Base-by-base conservation (phyloP, 2,888 invertebrate species). In the Emmelina monodactyla region DNA sequence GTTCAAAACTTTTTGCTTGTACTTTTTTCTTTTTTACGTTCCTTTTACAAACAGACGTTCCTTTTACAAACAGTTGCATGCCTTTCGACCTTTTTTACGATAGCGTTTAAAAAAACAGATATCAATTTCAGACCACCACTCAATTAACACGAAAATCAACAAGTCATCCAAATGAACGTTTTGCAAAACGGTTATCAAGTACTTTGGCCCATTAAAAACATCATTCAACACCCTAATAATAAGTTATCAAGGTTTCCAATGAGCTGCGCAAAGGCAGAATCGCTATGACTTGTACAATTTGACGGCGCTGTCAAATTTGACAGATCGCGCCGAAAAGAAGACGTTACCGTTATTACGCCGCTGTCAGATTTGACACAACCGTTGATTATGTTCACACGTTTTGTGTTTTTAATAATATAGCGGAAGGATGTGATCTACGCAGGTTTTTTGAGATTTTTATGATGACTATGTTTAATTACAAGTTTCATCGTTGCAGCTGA, bases 321-420 rank as follows among this genome's bases (percentile, higher is more conserved):
- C 65, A 64, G 62, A 40, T 37, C 50, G 39, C 45, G 38, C 45
- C 51, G 52, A 52, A 62, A 69, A 67, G 60, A 64, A 72, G 68
- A 73, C 53, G 61, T 63, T 53, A 46, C 53, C 47, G 49, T 44
- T 49, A 45, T 37, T 42, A 53, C 54, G 34, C 54, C 53, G 53
- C 65, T 58, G 70, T 66, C 67, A 63, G 52, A 51, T 51, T 58
- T 37, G 51, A 65, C 62, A 55, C 58, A 58, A 63, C 70, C 69
- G 43, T 39, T 64, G 58, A 76, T 78, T 78, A 73, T 37, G 48
- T 72, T 70, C 57, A 64, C 76, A 62, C 71, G 47, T 67, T 61
- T 53, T 42, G 53, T 51, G 13, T 49, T 58, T 62, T 65, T 78
- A 78, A 76, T 78, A 65, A 76, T 54, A 72, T 44, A 55, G 49